phyloP scores from a whole-genome alignment of 2,888 invertebrate genomes.

The Tetragnatha montana region DNA sequence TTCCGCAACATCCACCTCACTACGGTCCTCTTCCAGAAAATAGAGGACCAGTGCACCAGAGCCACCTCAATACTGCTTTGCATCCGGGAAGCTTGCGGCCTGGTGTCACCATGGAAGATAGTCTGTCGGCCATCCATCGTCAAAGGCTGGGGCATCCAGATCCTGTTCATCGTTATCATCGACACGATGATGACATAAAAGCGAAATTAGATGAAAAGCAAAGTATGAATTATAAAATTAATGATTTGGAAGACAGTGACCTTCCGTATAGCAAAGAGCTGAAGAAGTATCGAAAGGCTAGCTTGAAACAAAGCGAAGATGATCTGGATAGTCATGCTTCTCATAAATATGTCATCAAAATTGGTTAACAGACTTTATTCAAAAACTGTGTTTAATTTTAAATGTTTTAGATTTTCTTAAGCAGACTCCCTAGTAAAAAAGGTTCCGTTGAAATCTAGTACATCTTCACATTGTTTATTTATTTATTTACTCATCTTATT shows the following conservation, averaged over 20 bases:
- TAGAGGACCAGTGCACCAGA: not conserved
- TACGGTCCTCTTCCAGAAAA: not conserved
- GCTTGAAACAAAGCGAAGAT: slow-evolving; percentile 1
- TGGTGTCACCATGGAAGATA: not conserved
- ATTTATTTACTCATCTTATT: not conserved
- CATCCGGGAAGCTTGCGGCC: not conserved
- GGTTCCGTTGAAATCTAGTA: not conserved
- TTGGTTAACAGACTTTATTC: slow-evolving; percentile 13
- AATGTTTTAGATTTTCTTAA: not conserved
- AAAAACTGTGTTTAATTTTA: not conserved
- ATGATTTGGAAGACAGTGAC: not conserved
- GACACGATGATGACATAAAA: not conserved
- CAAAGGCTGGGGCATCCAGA: slow-evolving; percentile 8
- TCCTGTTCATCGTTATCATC: not conserved
- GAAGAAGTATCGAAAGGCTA: slow-evolving; percentile 14
- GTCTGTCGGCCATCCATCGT: not conserved
- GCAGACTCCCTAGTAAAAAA: too few relatives aligned
- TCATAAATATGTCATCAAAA: slow-evolving; percentile 59
- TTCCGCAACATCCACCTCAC: not conserved
- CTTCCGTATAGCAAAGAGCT: not conserved
- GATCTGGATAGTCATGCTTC: slow-evolving; percentile 49
- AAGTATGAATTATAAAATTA: slow-evolving; percentile 27
- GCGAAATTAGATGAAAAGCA: not conserved
- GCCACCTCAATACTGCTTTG: not conserved
- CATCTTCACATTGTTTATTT: not conserved